Evolutionary conservation across 1,140 invertebrate species (phyloP).

Genomic region (Trichonephila clavipes): DNA sequence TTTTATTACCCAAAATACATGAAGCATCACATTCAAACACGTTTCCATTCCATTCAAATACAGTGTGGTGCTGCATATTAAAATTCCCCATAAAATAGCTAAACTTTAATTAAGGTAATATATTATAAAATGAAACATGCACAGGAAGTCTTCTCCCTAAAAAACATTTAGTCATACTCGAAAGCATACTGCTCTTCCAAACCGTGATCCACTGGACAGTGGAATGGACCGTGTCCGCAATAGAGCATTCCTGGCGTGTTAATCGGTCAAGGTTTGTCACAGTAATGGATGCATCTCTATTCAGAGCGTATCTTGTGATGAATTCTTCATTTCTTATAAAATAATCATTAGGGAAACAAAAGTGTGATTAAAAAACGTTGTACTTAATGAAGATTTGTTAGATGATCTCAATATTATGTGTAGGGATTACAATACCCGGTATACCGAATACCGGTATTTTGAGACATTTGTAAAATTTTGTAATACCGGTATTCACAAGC

Average conservation of each 20-base stretch:
- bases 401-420: neutral
- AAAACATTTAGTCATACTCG: neutral
- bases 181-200: neutral
- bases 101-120: slow-evolving; percentile 23
- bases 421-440: too few species aligned
- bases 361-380: neutral
- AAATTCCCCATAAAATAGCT: neutral
- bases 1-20: neutral
- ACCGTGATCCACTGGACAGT: neutral
- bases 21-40: neutral
- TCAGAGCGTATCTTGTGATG: neutral
- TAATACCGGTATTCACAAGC: too few species aligned
- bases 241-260: slow-evolving; percentile 1
- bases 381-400: neutral
- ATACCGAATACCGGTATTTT: too few species aligned
- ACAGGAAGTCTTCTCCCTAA: neutral
- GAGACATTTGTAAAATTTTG: too few species aligned
- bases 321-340: neutral
- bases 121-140: neutral
- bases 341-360: neutral
- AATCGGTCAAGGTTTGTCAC: slow-evolving; percentile 35
- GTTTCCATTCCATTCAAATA: neutral
- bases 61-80: neutral
- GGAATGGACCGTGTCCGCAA: neutral
- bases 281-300: slow-evolving; percentile 13